A percentile compares a stretch with the other conserved stretches of the same genome.
Conservation (phyloP, 2,113 vertebrate species). For the Naja naja region DNA sequence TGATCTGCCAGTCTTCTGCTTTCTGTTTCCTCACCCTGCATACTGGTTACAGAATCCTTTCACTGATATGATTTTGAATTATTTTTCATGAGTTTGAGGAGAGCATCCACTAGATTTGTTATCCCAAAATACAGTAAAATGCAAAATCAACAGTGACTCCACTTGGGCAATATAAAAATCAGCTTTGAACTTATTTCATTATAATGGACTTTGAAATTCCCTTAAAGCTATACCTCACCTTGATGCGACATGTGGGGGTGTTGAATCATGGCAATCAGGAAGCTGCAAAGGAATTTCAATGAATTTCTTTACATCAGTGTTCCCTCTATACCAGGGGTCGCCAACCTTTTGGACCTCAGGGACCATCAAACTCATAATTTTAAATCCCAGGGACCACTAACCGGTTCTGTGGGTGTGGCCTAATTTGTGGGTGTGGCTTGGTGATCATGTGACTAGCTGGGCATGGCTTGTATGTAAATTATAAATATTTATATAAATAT, state of each 20-base stretch:
- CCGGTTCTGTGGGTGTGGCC: no score
- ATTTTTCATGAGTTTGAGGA: not conserved
- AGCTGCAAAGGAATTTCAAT: not conserved
- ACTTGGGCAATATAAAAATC: not conserved
- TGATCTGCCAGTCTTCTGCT: not conserved
- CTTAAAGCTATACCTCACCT: not conserved
- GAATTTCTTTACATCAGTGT: not conserved
- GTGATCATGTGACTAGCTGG: no score
- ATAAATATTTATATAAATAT: no score
- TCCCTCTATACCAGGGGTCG: not conserved
- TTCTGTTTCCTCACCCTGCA: not conserved
- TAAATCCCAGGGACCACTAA: no score
- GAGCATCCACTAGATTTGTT: not conserved
- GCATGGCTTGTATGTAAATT: no score
- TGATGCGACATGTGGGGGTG: not conserved
- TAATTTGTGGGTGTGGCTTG: no score
- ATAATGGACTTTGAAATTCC: not conserved
- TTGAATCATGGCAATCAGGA: not conserved
- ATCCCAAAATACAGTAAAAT: not conserved
- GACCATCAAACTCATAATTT: no score
- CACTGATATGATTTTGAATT: not conserved
- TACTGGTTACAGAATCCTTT: not conserved
- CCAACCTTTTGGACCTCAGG: no score
- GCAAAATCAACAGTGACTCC: not conserved
- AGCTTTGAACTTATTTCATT: not conserved